These are phyloP conservation scores for Saturnia japonica DNA, from an alignment of 2,888 invertebrate species.

Conservation along the genomic window DNA sequence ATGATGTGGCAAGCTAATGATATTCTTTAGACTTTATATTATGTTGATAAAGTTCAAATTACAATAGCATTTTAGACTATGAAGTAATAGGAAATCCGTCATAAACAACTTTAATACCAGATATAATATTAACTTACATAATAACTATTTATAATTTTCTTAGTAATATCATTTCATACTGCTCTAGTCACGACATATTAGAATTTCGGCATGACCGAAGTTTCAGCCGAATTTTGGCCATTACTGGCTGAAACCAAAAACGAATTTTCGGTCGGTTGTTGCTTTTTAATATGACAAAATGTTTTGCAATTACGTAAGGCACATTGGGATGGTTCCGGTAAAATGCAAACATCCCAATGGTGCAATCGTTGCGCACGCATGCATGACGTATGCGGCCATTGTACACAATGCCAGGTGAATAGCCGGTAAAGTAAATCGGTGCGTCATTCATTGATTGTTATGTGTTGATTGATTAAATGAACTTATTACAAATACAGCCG, in stretches of 20 bases:
- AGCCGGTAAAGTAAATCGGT: not conserved
- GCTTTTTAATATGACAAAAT: no score
- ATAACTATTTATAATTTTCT: not conserved
- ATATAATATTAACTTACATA: not conserved
- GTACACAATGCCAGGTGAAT: not conserved
- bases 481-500: not conserved
- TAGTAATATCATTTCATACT: not conserved
- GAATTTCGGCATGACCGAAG: no score
- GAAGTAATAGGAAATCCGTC: constrained; percentile 4
- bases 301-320: not conserved
- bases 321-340: not conserved
- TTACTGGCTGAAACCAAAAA: no score
- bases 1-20: not conserved
- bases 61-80: not conserved
- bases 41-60: not conserved
- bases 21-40: not conserved
- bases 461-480: not conserved
- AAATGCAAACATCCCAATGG: not conserved
- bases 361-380: not conserved
- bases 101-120: not conserved
- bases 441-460: constrained; percentile 10
- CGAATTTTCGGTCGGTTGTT: no score
- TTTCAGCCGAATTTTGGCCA: no score
- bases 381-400: not conserved
- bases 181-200: not conserved